These are phyloP conservation scores for Parazoanthus atlanticus DNA, from an alignment of 92 coral and sea anemone genomes.

Conservation along the genomic window DNA sequence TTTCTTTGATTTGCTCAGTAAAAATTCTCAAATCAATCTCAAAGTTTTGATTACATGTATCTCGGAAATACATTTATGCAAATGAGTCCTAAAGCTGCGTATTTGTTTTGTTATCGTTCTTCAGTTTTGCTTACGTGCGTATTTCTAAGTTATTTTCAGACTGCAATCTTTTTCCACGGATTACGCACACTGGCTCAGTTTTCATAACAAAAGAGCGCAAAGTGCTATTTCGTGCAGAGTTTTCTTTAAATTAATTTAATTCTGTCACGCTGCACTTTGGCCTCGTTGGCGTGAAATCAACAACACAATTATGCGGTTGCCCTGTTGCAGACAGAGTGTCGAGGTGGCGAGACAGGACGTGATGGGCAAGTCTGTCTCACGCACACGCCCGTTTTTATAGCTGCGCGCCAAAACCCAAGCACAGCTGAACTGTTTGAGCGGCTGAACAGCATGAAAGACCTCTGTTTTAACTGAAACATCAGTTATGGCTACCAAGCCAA, in stretches of 20 bases:
- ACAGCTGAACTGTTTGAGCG: neutral
- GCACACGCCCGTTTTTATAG: neutral
- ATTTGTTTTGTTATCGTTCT: neutral
- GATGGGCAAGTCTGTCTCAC: neutral
- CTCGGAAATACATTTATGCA: neutral
- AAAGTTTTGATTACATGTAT: neutral
- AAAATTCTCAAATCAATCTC: neutral
- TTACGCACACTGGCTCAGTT: neutral
- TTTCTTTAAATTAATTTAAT: conserved; percentile 8
- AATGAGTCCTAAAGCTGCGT: neutral
- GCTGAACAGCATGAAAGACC: no score
- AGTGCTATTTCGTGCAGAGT: neutral
- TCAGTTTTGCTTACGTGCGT: neutral
- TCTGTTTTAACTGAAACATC: no score
- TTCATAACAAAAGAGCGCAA: neutral
- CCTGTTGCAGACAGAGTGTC: no score
- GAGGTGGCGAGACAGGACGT: neutral
- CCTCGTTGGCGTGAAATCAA: neutral
- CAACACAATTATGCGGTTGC: no score
- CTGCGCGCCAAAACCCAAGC: neutral
- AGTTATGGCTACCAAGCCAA: neutral
- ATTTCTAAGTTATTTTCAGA: neutral
- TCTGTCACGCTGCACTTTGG: neutral
- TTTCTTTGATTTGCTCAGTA: neutral
- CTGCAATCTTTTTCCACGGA: neutral